Conservation (phyloP, 2,888 invertebrate species). For the Ophion ventricosus region DNA sequence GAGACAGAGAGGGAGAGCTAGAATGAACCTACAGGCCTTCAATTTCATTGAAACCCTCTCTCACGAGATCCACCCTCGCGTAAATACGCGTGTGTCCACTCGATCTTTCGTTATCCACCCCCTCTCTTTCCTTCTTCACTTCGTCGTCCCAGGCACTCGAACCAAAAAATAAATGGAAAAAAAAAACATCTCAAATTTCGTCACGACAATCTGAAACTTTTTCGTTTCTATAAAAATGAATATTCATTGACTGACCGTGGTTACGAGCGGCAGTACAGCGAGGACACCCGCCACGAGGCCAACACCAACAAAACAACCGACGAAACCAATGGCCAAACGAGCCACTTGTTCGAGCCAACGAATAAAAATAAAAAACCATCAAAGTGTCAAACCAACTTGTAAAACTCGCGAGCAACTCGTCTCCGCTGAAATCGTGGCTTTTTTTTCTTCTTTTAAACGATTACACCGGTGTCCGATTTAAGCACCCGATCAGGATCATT, state of each 20-base stretch:
- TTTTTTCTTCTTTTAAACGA: not conserved
- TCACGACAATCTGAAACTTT: not conserved
- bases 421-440: not conserved
- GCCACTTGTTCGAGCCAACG: not conserved
- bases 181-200: not conserved
- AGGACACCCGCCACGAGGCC: conserved; percentile 13
- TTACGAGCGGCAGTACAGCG: conserved; percentile 1
- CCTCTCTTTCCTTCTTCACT: not conserved
- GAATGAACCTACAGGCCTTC: conserved; percentile 29
- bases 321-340: not conserved
- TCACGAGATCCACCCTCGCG: conserved; percentile 12
- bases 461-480: conserved; percentile 18
- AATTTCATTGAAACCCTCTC: conserved; percentile 60
- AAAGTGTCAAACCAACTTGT: not conserved
- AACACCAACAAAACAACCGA: conserved; percentile 36
- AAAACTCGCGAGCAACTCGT: conserved; percentile 6
- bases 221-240: not conserved
- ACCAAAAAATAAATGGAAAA: not conserved
- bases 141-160: not conserved
- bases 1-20: conserved; percentile 12
- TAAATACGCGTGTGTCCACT: conserved; percentile 7
- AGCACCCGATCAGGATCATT: not conserved
- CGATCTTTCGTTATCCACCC: not conserved
- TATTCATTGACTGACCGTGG: conserved; percentile 35
- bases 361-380: conserved; percentile 3